Base-by-base conservation (phyloP, 2,888 invertebrate species). In the Orthosia gothica region DNA sequence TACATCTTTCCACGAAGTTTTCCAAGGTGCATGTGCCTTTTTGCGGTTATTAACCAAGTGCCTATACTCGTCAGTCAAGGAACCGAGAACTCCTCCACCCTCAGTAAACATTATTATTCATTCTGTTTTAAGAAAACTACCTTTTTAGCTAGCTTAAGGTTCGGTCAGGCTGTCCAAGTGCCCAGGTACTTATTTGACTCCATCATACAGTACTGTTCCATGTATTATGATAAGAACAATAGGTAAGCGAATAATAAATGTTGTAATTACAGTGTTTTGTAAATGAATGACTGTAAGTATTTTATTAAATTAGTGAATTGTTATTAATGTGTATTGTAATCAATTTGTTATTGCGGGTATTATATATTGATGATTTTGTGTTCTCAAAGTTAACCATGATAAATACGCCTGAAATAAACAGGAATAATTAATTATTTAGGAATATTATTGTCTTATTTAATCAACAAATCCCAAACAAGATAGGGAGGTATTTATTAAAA, bases 391-490 rank as follows among this genome's bases (percentile, higher is more conserved):
- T 63, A 52, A 40, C 63, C 50, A 57, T 74, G 23, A 67, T 64
- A 32, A 32, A 49, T 13, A 26, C 23, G 67, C 32, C 81, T 81
- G 81, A 74, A 81, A 81, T 64, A 70, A 77, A 81, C 16, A 65
- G n/a, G n/a, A n/a, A n/a, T n/a, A 55, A 68, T 40, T 23, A 23
- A 40, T 40, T n/a, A 62, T 23, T 32, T 4, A 0, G n/a, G 3
- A 40, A 45, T 23, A 57, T 15, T 5, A 49, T 15, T 5, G 12
- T 18, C 15, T 47, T 20, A 54, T 16, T 66, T 7, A 40, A 50
- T 20, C 13, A 20, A 20, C 12, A 52, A 47, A n/a, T 62, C 5
- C 5, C 16, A 20, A 47, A 52, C 5, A 55, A 20, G 18, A 13
- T 13, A 5, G 9, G 4, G 62, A 15, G 15, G 15, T 55, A 23